Base-by-base conservation (phyloP, 2,113 vertebrate genomes). In the Dendrocopos noguchii region DNA sequence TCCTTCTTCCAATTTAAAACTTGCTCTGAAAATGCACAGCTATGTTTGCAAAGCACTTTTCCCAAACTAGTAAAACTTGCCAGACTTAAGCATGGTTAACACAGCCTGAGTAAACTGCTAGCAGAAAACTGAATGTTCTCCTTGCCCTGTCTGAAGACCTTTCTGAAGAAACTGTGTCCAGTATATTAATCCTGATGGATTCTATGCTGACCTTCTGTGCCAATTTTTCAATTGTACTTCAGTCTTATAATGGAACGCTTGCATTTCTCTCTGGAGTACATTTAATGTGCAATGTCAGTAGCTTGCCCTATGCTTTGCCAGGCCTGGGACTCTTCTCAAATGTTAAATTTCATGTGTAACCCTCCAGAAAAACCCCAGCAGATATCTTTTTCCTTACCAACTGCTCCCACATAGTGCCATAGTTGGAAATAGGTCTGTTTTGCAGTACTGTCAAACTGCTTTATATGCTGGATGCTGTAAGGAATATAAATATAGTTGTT, bases 361-460 rank as follows among this genome's bases (percentile, higher is more conserved):
- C 18, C 59, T 84, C 56, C 3, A 91, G 90, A 66, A 87, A 83
- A 74, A 2, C 1, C 33, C 34, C 53, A 72, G 66, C 66, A 84
- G 74, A 57, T 82, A 66, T 29, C 24, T 80, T 91, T 91, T 91
- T 39, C 42, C 91, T 80, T 42, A 19, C 82, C 87, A 95, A 31
- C 87, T 95, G 90, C 60, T 92, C 82, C 90, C 82, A 77, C 88
- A 31, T 70, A 77, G 79, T 4, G 3, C 84, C 4, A 9, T 74
- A 83, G 64, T 93, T 95, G 82, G 84, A 85, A 95, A 83, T 74
- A 91, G 87, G 84, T 80, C 72, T 95, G 1, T 63, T 88, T 50
- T 71, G 87, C 94, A 80, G 87, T 73, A 76, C 87, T 85, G 91
- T 73, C 91, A 91, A 85, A 59, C 79, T 89, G 64, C 82, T 94